phyloP scores from a whole-genome alignment of 2,888 invertebrate genomes.

The Cryptus viduatorius region DNA sequence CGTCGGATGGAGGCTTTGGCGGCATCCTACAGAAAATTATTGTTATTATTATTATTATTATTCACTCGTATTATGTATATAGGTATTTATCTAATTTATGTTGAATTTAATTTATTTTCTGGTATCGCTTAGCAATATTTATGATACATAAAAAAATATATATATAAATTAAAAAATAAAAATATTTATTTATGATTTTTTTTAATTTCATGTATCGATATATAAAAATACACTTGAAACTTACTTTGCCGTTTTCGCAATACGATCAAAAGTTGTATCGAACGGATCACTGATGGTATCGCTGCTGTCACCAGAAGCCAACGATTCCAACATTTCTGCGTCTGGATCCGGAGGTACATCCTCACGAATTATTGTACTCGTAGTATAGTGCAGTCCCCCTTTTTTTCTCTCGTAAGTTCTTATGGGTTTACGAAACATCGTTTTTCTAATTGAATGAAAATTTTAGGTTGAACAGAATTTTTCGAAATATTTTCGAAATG shows the following conservation, averaged over 20 bases:
- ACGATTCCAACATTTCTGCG: not conserved
- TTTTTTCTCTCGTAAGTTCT: conserved; percentile 60
- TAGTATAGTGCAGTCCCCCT: not conserved
- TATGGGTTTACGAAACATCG: conserved; percentile 49
- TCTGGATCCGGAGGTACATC: not conserved
- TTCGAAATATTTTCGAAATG: not conserved
- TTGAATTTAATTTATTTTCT: no score
- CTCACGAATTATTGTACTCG: conserved; percentile 24
- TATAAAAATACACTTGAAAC: not conserved
- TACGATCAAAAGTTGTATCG: conserved; percentile 79
- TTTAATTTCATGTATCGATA: no score
- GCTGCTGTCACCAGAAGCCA: conserved; percentile 9
- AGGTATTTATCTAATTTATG: no score
- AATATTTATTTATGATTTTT: no score
- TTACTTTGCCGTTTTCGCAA: conserved; percentile 71
- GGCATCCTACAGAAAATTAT: conserved; percentile 59
- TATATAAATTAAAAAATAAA: no score
- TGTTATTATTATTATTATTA: not conserved
- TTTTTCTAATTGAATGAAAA: not conserved
- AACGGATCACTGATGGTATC: conserved; percentile 72
- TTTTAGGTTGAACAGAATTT: not conserved
- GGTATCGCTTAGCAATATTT: no score
- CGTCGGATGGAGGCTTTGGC: conserved; percentile 43
- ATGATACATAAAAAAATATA: no score
- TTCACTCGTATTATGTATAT: no score